Base-by-base conservation (phyloP, 2,797 vertebrate species). In the Paramormyrops hopkinsi region DNA sequence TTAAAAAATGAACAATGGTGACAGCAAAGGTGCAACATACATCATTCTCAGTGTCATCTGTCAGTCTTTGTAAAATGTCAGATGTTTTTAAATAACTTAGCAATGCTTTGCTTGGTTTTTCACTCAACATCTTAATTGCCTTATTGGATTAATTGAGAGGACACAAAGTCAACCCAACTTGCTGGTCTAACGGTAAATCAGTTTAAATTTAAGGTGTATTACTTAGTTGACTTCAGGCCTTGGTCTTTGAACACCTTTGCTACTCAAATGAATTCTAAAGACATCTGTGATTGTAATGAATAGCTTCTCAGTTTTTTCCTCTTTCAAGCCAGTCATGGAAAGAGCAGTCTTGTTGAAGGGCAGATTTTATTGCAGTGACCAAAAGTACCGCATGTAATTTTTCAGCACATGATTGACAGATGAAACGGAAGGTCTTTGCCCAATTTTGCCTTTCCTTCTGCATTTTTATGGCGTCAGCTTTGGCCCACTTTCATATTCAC, bases 291-390 rank as follows among this genome's bases (percentile, higher is more conserved):
- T 59, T 56, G 46, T 48, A 50, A 46, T 79, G 22, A 88, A 76
- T 56, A 37, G 46, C 33, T 59, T 6, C 51, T 8, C 14, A 19
- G 19, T 51, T 37, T 84, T 53, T 4, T n/a, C 17, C 41, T 29
- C 37, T 88, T 90, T 50, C 54, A 85, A 51, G 46, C 25, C 87
- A 59, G 86, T 50, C 19, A 87, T 48, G 76, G 51, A 85, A 90
- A 41, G 48, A 44, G 86, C 53, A 50, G 56, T 84, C 22, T 82
- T 83, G 73, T 25, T 69, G 79, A 87, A 88, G 89, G 87, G 48
- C 76, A 85, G 56, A 69, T 59, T 51, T 87, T 87, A 65, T 12
- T 76, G 29, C 84, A 87, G 85, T 44, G 65, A 87, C 48, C 56
- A 56, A 25, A 59, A 53, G 83, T 65, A 69, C 65, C 25, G 62